Conservation (phyloP, 2,797 vertebrate genomes). For the Cyclopterus lumpus region DNA sequence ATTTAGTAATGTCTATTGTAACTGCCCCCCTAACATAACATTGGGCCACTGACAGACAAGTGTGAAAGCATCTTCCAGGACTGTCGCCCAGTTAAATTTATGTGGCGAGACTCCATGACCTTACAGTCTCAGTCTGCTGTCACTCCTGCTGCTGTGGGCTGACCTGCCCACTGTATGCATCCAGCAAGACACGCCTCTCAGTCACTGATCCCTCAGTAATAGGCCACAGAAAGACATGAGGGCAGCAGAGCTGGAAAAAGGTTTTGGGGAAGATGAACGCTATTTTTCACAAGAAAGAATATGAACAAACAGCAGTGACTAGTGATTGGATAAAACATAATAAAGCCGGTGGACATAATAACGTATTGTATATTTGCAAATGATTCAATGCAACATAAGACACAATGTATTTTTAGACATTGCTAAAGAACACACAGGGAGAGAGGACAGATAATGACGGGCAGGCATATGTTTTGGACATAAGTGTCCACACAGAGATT, state of each 20-base stretch:
- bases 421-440: constrained; percentile 4
- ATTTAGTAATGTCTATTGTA: constrained; percentile 6
- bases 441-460: constrained; percentile 48
- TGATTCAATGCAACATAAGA: not conserved
- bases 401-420: constrained; percentile 29
- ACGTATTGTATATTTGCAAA: not conserved
- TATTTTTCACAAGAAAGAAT: constrained; percentile 23
- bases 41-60: constrained; percentile 33
- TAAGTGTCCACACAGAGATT: constrained; percentile 58
- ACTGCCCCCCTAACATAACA: constrained; percentile 5
- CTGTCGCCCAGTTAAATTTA: constrained; percentile 39
- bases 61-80: constrained; percentile 31
- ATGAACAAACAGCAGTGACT: not conserved
- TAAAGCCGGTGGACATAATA: not conserved
- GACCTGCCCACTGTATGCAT: constrained; percentile 34
- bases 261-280: constrained; percentile 11
- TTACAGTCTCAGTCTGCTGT: constrained; percentile 37
- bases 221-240: constrained; percentile 3
- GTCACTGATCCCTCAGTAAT: constrained; percentile 11
- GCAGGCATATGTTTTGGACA: constrained; percentile 55
- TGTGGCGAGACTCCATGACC: constrained; percentile 25
- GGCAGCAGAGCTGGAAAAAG: constrained; percentile 13
- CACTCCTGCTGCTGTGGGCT: constrained; percentile 44
- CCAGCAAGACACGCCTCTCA: constrained; percentile 42
- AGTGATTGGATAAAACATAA: not conserved